A percentile compares a stretch with the other conserved stretches of the same genome.
These are phyloP conservation scores for Andrena praecox DNA, from an alignment of 2,888 invertebrate genomes.

Conservation along the genomic window DNA sequence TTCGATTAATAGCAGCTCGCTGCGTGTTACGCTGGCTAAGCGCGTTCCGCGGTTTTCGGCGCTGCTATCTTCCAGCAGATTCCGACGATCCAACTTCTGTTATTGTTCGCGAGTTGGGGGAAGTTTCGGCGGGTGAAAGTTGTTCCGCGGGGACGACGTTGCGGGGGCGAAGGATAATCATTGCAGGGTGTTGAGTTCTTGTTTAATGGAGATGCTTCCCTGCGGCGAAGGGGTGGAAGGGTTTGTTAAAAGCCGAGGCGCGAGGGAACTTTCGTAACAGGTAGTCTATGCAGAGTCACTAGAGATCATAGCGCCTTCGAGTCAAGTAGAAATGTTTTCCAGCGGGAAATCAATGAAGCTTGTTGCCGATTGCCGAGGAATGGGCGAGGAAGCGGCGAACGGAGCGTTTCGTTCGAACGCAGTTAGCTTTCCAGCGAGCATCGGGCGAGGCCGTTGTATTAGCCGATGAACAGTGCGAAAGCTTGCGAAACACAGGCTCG, in stretches of 20 bases:
- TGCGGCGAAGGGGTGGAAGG: no score
- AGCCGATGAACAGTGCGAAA: background rate
- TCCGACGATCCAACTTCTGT: no score
- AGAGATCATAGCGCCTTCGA: background rate
- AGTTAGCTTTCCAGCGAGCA: background rate
- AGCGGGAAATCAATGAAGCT: background rate
- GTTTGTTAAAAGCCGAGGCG: no score
- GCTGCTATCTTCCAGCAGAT: background rate
- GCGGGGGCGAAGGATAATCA: no score
- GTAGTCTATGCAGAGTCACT: background rate
- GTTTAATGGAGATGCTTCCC: no score
- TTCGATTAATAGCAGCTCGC: background rate
- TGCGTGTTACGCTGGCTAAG: background rate
- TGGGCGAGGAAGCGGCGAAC: background rate
- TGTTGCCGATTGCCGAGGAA: background rate
- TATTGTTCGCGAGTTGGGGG: no score
- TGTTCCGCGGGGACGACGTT: no score
- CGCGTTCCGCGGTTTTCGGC: background rate
- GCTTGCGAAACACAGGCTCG: conserved; percentile 18
- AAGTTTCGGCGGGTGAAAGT: no score
- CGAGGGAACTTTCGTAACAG: no score
- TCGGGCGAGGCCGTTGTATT: background rate
- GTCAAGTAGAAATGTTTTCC: background rate
- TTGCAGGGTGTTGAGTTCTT: no score
- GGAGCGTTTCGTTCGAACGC: background rate